Evolutionary conservation across 2,888 invertebrate genomes (phyloP), one percentile per base, ranked within the genome.

Genomic region (Brachypalpus laphriformis): DNA sequence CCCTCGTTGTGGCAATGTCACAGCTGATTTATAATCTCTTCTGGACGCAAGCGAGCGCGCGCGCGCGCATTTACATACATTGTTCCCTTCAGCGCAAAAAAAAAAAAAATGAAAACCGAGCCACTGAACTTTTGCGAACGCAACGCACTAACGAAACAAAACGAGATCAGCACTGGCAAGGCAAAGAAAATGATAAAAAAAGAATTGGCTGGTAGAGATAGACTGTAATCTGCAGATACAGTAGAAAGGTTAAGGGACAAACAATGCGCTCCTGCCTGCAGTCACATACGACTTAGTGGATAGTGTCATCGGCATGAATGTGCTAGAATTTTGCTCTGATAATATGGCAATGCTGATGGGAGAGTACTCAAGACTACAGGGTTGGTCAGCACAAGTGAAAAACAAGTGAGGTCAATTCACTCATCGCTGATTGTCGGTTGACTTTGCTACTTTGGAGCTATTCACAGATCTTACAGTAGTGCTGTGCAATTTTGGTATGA

Each of bases 1-100:
- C 51, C 74, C 74, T 63, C 14, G 59, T 40, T 61, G 51, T 9
- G 34, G 51, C 72, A 72, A 65, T 82, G 82, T 82, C 76, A 71
- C 82, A 82, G 82, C 82, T 82, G 82, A 82, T 77, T 82, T 82
- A 77, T 82, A 76, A 76, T 82, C 76, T 76, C 47, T 71, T 59
- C 57, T 65, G 45, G 75, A 25, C 59, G 70, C 54, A 20, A 68
- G 59, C 68, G 51, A 37, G 57, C 49, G 57, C 49, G n/a, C n/a
- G 34, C 45, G 59, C 20, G 31, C 51, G 25, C 71, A 4, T 74
- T 45, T 59, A 54, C 54, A 8, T 18, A 63, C 82, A 71, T 76
- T 82, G 76, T 82, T 76, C 40, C 22, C 11, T 22, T 49, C 40
- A 66, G 56, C 25, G 31, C 1, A 54, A 54, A 16, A 22, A 2